Percentiles rank a stretch among this genome's conserved stretches.
Evolutionary conservation across 2,797 vertebrate species (phyloP).

Genomic region (Bothrops alternatus): DNA sequence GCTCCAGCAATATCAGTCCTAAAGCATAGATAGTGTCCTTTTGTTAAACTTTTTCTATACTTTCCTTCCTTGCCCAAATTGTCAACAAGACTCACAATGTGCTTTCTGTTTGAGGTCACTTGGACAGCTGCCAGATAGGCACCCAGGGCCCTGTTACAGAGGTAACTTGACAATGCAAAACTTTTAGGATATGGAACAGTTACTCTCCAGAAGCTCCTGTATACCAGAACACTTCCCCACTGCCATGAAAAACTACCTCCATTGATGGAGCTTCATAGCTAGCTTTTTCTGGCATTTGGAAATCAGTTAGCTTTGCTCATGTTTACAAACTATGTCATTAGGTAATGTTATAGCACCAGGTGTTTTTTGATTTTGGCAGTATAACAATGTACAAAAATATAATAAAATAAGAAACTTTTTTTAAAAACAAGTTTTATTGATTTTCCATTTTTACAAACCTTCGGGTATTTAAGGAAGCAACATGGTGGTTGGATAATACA

Average conservation of each 20-base stretch:
- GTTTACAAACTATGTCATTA: not conserved
- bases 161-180: slow-evolving; percentile 58
- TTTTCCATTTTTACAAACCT: too few relatives aligned
- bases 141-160: slow-evolving; percentile 53
- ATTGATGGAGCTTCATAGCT: slow-evolving; percentile 44
- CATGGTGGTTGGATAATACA: too few relatives aligned
- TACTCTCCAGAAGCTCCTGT: slow-evolving; percentile 51
- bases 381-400: not conserved
- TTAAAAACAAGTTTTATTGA: too few relatives aligned
- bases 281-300: slow-evolving; percentile 42
- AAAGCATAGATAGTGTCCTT: slow-evolving; percentile 47
- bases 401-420: not conserved
- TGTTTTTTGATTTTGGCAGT: not conserved
- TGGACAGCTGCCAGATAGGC: slow-evolving; percentile 51
- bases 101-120: slow-evolving; percentile 51
- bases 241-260: slow-evolving; percentile 53
- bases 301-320: slow-evolving; percentile 30
- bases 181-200: slow-evolving; percentile 48
- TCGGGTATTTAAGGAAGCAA: too few relatives aligned
- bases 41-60: slow-evolving; percentile 35
- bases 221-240: slow-evolving; percentile 31
- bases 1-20: slow-evolving; percentile 45
- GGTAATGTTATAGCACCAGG: not conserved
- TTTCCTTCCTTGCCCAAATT: slow-evolving; percentile 39
- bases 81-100: slow-evolving; percentile 50